phyloP scores from a whole-genome alignment of 2,888 invertebrate genomes.

The Slavum lentiscoides region DNA sequence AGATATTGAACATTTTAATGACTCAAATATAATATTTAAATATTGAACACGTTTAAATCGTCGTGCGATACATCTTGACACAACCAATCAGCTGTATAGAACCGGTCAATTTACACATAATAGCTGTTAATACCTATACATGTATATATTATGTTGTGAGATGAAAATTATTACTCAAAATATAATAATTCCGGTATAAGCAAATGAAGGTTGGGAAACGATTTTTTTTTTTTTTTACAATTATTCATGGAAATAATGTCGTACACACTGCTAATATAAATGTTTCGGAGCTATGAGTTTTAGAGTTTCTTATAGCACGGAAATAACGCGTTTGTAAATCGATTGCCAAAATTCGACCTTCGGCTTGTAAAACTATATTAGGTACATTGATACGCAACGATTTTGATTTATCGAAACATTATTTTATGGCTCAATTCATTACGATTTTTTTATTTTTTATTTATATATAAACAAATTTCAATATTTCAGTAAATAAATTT shows the following conservation, averaged over 20 bases:
- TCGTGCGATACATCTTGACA: no score
- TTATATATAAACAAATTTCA: neutral
- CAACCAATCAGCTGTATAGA: no score
- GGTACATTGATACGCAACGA: conserved; percentile 31
- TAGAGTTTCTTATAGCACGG: conserved; percentile 3
- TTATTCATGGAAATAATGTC: conserved; percentile 36
- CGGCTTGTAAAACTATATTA: conserved; percentile 22
- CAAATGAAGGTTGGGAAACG: conserved; percentile 11
- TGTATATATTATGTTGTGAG: no score
- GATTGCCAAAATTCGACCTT: conserved; percentile 43
- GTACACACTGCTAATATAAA: neutral
- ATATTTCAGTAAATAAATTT: no score
- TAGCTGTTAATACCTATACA: no score
- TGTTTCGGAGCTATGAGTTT: conserved; percentile 18
- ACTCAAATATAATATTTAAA: no score
- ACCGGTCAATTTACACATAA: no score
- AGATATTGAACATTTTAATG: no score
- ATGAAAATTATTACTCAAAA: neutral
- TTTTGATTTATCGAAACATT: neutral
- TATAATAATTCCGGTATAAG: neutral
- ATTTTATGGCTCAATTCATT: conserved; percentile 21
- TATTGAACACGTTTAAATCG: no score
- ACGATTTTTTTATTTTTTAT: neutral
- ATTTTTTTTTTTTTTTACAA: conserved; percentile 1
- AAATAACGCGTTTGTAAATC: conserved; percentile 24